Base-by-base conservation (phyloP, 2,797 vertebrate species). In the Eurystomus glaucurus region DNA sequence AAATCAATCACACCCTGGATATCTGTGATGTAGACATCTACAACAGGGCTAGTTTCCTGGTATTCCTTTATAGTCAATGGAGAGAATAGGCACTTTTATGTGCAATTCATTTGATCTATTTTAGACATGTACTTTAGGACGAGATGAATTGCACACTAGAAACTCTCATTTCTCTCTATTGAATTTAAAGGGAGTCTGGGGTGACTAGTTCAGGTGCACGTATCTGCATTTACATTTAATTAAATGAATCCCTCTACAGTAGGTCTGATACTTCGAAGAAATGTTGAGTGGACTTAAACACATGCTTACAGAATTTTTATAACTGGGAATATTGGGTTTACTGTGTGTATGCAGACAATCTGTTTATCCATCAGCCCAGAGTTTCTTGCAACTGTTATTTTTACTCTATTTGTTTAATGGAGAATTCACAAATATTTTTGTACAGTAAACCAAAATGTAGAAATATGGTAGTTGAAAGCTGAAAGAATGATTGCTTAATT, bases 51-150 rank as follows among this genome's bases (percentile, higher is more conserved):
- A 88, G 90, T 93, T 94, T 81, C 96, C 90, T 93, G 77, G 60
- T 84, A 81, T 90, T 93, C 61, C 45, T 88, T 95, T 96, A 87
- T 55, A 94, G 86, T 71, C 66, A 82, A 46, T 91, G 92, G 85
- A 95, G 74, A 93, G 88, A 88, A 89, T 68, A 94, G 84, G 23
- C 93, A 92, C 95, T 96, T 97, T 96, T 91, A 93, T 96, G 88
- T 92, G 93, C 88, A 92, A 90, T 97, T 95, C 90, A 82, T 96
- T 96, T 96, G 96, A 96, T 97, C 96, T 97, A 93, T 96, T 97
- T 97, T 72, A 96, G 92, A 95, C 88, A 76, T 82, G 77, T 93
- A 89, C 92, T 95, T 97, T 93, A 95, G 86, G 77, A 87, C 76
- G 90, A 96, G 96, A 96, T 96, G 93, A 95, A 96, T 94, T 91